Percentiles rank a stretch among this genome's conserved stretches.
Conservation (phyloP, 2,113 vertebrate species). For the Perca flavescens region DNA sequence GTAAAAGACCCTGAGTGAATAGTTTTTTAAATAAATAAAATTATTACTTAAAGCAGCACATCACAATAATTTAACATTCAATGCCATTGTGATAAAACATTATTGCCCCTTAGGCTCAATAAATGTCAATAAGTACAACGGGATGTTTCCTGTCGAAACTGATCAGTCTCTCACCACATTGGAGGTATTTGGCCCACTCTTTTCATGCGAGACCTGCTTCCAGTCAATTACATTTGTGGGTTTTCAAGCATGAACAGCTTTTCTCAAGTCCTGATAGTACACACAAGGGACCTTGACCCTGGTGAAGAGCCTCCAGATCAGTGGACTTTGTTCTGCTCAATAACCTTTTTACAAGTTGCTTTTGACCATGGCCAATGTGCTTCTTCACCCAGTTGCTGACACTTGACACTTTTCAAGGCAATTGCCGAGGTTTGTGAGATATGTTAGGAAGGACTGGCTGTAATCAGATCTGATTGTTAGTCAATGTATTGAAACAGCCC, state of each 20-base stretch:
- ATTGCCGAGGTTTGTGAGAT: neutral
- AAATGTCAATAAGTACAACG: neutral
- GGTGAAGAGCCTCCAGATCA: neutral
- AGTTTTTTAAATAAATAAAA: too few relatives aligned
- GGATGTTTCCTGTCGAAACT: neutral
- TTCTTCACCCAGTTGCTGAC: neutral
- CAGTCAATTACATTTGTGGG: conserved; percentile 3
- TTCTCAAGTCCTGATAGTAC: neutral
- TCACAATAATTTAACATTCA: too few relatives aligned
- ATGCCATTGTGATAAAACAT: too few relatives aligned
- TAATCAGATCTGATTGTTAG: neutral
- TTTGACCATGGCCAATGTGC: neutral
- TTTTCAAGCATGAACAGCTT: conserved; percentile 36
- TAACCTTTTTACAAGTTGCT: neutral
- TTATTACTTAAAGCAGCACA: too few relatives aligned
- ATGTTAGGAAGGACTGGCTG: neutral
- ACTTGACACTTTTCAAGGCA: neutral
- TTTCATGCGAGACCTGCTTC: neutral
- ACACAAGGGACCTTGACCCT: neutral
- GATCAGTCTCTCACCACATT: neutral
- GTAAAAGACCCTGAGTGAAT: neutral
- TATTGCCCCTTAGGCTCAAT: too few relatives aligned
- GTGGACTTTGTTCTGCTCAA: neutral
- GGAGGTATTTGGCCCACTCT: neutral
- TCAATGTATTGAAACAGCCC: neutral